These are phyloP conservation scores for Nettapus auritus DNA, from an alignment of 2,113 vertebrate genomes.

Conservation along the genomic window DNA sequence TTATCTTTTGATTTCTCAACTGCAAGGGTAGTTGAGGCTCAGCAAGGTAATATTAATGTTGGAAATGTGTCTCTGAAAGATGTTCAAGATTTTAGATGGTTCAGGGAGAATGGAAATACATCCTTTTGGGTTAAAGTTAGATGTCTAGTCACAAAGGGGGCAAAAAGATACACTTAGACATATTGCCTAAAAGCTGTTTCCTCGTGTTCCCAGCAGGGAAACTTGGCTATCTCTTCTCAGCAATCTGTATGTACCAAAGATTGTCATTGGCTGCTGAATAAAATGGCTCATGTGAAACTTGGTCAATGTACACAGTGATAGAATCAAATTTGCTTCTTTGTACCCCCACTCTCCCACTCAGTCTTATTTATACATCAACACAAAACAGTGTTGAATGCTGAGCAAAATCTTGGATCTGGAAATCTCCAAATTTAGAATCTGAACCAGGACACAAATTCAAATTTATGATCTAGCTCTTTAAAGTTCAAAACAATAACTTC, in stretches of 20 bases:
- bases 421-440: not conserved
- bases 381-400: not conserved
- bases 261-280: not conserved
- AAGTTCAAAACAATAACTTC: not conserved
- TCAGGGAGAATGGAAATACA: not conserved
- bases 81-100: not conserved
- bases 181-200: not conserved
- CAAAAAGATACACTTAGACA: not conserved
- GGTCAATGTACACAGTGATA: not conserved
- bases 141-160: not conserved
- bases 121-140: not conserved
- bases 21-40: not conserved
- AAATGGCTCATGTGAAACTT: not conserved
- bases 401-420: not conserved
- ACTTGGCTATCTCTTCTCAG: not conserved
- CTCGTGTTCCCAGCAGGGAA: not conserved
- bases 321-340: not conserved
- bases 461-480: not conserved
- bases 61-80: not conserved
- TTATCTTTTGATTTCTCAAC: not conserved
- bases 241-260: not conserved
- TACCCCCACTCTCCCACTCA: not conserved
- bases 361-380: not conserved
- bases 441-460: not conserved
- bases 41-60: not conserved